Percentiles rank a stretch among this genome's conserved stretches.
These are phyloP conservation scores for Anas flavirostris DNA, from an alignment of 2,797 vertebrate genomes.

Conservation along the genomic window DNA sequence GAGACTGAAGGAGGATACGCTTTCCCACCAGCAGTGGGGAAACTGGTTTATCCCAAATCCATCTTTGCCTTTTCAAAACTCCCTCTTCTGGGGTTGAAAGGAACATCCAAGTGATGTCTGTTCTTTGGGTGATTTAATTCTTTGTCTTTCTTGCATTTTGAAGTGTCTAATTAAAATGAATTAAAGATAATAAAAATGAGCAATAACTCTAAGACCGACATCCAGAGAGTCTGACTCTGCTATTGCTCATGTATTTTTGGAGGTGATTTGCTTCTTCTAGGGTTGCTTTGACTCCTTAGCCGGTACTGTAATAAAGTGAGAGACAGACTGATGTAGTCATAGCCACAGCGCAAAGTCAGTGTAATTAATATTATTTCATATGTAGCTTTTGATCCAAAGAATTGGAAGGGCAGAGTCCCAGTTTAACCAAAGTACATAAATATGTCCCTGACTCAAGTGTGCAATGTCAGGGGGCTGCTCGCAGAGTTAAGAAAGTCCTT, in stretches of 20 bases:
- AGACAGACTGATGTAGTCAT: background rate
- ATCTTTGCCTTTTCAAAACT: background rate
- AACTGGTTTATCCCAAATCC: slow-evolving; percentile 2
- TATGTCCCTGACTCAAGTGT: background rate
- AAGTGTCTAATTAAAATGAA: background rate
- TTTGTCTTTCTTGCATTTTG: background rate
- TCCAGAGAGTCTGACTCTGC: background rate
- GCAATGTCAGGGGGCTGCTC: background rate
- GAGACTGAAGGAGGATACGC: background rate
- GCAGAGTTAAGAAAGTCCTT: background rate
- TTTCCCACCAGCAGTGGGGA: background rate
- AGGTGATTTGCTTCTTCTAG: background rate
- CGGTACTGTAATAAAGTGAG: background rate
- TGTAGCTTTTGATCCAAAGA: background rate
- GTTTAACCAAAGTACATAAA: background rate
- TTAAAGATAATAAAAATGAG: background rate
- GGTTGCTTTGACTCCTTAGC: background rate
- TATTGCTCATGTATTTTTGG: background rate
- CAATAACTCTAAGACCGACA: background rate
- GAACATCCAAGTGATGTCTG: background rate
- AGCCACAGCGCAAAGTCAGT: background rate
- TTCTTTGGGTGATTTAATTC: background rate
- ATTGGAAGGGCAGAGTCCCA: background rate
- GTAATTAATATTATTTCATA: slow-evolving; percentile 18
- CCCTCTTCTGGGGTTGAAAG: background rate